These are phyloP conservation scores for Plumapathes pennacea DNA, from an alignment of 92 coral and sea anemone genomes.

Conservation along the genomic window DNA sequence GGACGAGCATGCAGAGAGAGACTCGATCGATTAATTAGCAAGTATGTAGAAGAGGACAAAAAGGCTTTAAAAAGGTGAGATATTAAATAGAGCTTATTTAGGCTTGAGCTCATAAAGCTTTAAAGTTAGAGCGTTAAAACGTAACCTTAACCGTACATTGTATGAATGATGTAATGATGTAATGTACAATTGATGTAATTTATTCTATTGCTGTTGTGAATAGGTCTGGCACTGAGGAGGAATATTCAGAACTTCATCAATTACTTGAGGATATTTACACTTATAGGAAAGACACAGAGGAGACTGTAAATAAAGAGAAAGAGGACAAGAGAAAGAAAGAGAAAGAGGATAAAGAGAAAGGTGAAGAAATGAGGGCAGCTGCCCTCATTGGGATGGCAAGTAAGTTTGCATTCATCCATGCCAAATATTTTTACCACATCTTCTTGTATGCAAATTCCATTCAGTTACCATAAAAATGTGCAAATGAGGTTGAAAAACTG, in stretches of 20 bases:
- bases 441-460: too few relatives aligned
- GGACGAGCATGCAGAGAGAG: slow-evolving; percentile 17
- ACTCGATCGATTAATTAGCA: slow-evolving; percentile 8
- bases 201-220: slow-evolving; percentile 5
- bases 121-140: too few relatives aligned
- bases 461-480: too few relatives aligned
- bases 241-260: slow-evolving; percentile 19
- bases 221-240: slow-evolving; percentile 32
- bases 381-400: slow-evolving; percentile 59
- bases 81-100: not conserved
- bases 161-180: not conserved
- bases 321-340: slow-evolving; percentile 24
- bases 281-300: slow-evolving; percentile 21
- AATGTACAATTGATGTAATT: not conserved
- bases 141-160: too few relatives aligned
- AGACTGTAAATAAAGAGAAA: slow-evolving; percentile 16
- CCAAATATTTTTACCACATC: too few relatives aligned
- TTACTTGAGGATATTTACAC: slow-evolving; percentile 35
- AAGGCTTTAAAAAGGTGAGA: slow-evolving; percentile 7
- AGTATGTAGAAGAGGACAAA: slow-evolving; percentile 7
- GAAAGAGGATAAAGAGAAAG: slow-evolving; percentile 41
- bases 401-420: slow-evolving; percentile 11
- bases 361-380: slow-evolving; percentile 41
- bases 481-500: too few relatives aligned
- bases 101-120: too few relatives aligned